Evolutionary conservation across 2,113 vertebrate species (phyloP).

Genomic region (Crotalus helleri): DNA sequence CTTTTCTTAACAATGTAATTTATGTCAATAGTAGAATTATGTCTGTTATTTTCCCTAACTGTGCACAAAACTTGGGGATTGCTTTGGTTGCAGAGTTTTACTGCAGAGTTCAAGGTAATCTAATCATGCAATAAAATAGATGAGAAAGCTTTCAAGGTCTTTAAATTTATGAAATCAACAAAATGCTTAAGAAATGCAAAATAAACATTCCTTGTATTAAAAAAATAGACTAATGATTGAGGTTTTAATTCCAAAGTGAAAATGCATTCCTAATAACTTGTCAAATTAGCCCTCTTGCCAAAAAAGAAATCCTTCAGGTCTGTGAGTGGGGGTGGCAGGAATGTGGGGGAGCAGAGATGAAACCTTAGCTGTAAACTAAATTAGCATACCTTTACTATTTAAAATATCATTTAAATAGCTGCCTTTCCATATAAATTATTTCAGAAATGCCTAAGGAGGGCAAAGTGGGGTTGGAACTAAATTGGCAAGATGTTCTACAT

Average conservation of each 20-base stretch:
- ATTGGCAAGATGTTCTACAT: constrained; percentile 56
- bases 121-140: neutral
- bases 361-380: constrained; percentile 50
- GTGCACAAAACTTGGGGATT: neutral
- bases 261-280: constrained; percentile 42
- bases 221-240: neutral
- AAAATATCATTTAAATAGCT: constrained; percentile 39
- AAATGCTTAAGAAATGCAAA: neutral
- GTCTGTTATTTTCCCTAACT: neutral
- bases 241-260: neutral
- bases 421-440: constrained; percentile 58
- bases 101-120: neutral
- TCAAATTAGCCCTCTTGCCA: constrained; percentile 43
- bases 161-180: neutral
- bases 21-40: neutral
- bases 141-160: neutral
- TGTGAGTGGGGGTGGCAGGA: neutral
- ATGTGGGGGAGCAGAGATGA: constrained; percentile 17
- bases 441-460: constrained; percentile 59
- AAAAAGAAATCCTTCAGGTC: neutral
- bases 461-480: constrained; percentile 59
- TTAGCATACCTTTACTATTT: constrained; percentile 52
- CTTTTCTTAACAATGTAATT: neutral
- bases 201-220: constrained; percentile 1
- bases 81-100: neutral